These are phyloP conservation scores for Bubo bubo DNA, from an alignment of 2,113 vertebrate species.

Conservation along the genomic window DNA sequence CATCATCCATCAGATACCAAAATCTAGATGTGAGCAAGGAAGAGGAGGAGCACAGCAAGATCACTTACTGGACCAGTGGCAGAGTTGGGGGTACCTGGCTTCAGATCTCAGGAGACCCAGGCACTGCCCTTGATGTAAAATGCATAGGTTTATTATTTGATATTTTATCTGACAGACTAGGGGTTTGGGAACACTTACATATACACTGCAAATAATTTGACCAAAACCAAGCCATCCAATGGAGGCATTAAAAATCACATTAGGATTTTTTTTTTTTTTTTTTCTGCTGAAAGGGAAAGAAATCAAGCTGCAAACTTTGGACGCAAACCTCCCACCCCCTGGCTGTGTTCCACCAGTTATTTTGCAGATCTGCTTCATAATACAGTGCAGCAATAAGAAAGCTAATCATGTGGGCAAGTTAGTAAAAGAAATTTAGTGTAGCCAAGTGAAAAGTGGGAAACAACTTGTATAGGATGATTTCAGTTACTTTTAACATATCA, in stretches of 20 bases:
- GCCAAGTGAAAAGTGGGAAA: neutral
- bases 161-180: neutral
- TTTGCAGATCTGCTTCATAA: neutral
- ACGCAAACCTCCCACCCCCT: neutral
- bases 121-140: neutral
- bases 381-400: neutral
- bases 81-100: neutral
- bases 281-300: neutral
- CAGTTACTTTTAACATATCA: neutral
- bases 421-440: neutral
- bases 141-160: fast-evolving
- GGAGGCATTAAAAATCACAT: neutral
- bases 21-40: neutral
- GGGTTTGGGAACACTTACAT: neutral
- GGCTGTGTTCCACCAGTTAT: neutral
- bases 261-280: neutral
- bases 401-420: neutral
- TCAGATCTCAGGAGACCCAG: neutral
- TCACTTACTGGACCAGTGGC: neutral
- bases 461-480: neutral
- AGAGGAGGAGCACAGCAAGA: neutral
- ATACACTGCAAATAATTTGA: neutral
- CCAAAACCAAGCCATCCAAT: neutral
- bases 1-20: neutral
- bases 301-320: neutral